Evolutionary conservation across 1,140 invertebrate species (phyloP), one percentile per base, ranked within the genome.

Genomic region (Oreohelix idahoensis): DNA sequence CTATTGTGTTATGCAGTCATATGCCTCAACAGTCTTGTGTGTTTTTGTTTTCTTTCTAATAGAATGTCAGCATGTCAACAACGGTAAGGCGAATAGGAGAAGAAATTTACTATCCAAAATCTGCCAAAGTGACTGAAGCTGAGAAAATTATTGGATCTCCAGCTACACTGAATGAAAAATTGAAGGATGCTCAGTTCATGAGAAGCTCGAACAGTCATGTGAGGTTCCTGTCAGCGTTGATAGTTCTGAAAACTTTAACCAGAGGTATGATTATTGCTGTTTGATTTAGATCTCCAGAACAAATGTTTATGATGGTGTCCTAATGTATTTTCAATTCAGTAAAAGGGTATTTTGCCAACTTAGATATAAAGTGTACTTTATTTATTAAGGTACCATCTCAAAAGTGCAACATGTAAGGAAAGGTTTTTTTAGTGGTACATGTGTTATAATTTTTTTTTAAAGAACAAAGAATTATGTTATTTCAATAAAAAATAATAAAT

Each of bases 81-180:
- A 92, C 91, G 38, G 84, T 91, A 36, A 84, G 92, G 49, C 83
- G 91, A 75, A 84, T 92, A n/a, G 91, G 92, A 35, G 92, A 93
- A 84, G 92, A 93, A 77, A 83, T 93, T 32, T 93, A 91, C 83
- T 86, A 89, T 29, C 84, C 90, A 15, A 82, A 82, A 23, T 51
- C 69, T 69, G n/a, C 81, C 8, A 77, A 35, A 71, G 69, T 39
- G 15, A 49, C 85, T 20, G 88, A 89, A 32, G 38, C 58, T 8
- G 87, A 87, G 38, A 87, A 86, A 58, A 73, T 75, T 36, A n/a
- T 79, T 8, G 84, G 83, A 29, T 79, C 82, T 17, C 74, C 73
- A 36, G 75, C 82, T 45, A 32, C 73, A 49, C 53, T 85, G 85
- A 51, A 63, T 71, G 89, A 90, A 63, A 90, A 90, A 83, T 70